These are phyloP conservation scores for Boulengeromyrus knoepffleri DNA, from an alignment of 2,113 vertebrate species.

Conservation along the genomic window DNA sequence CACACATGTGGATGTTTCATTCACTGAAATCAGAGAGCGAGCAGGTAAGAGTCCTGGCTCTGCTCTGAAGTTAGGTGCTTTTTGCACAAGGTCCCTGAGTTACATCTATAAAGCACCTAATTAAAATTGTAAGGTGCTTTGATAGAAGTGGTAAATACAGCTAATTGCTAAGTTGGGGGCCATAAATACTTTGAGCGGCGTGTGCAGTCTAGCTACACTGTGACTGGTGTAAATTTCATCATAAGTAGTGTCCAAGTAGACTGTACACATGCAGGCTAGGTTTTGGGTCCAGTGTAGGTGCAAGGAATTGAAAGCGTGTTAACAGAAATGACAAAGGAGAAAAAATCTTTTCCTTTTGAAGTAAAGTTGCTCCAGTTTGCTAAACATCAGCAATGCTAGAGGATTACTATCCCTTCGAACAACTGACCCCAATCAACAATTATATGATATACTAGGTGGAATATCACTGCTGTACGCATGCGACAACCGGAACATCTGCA, in stretches of 20 bases:
- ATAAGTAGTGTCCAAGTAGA: background rate
- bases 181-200: background rate
- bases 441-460: too few species aligned
- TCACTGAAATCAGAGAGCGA: background rate
- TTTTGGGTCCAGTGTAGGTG: background rate
- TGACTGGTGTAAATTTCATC: background rate
- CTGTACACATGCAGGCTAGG: background rate
- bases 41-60: background rate
- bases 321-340: background rate
- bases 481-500: background rate
- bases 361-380: background rate
- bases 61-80: background rate
- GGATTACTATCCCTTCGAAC: background rate
- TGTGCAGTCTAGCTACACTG: background rate
- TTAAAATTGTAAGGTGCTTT: background rate
- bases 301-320: background rate
- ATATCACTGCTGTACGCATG: background rate
- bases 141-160: background rate
- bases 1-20: background rate
- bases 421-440: background rate
- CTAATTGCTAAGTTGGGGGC: background rate
- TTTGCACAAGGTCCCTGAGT: background rate
- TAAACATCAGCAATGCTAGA: background rate
- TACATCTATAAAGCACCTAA: background rate
- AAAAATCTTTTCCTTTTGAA: background rate